Evolutionary conservation across 2,797 vertebrate species (phyloP).

Genomic region (Etheostoma nigrum): DNA sequence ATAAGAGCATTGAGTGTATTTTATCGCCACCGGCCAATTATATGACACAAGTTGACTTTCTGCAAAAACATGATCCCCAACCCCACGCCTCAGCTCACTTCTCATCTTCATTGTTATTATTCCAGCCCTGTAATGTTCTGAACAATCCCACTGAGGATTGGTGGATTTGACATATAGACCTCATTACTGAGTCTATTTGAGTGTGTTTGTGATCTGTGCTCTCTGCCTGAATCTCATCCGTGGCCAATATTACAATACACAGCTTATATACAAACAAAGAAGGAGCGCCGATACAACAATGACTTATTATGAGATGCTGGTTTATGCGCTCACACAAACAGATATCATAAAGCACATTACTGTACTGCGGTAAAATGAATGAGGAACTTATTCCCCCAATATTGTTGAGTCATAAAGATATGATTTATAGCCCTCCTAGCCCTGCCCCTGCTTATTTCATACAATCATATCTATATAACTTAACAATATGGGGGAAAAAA

Average conservation of each 20-base stretch:
- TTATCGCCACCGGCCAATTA: background rate
- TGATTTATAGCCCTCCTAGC: too few species aligned
- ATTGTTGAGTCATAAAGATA: too few species aligned
- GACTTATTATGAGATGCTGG: constrained; percentile 2
- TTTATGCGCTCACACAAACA: constrained; percentile 10
- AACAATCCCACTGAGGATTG: background rate
- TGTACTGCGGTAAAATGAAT: background rate
- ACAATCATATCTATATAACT: too few species aligned
- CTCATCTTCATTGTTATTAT: constrained; percentile 14
- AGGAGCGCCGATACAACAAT: background rate
- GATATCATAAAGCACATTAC: background rate
- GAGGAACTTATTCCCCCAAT: background rate
- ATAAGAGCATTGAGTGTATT: background rate
- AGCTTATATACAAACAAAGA: constrained; percentile 9
- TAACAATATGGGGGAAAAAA: too few species aligned
- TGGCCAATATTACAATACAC: constrained; percentile 8
- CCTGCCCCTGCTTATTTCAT: too few species aligned
- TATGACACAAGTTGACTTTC: background rate
- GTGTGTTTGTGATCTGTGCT: constrained; percentile 38
- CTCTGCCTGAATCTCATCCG: constrained; percentile 31
- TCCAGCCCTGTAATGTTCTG: background rate
- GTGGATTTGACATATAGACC: constrained; percentile 41
- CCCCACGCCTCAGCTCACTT: background rate
- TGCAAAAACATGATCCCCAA: background rate
- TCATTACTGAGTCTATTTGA: constrained; percentile 50